phyloP scores from a whole-genome alignment of 2,888 invertebrate genomes.

The Sarcophaga carnaria region DNA sequence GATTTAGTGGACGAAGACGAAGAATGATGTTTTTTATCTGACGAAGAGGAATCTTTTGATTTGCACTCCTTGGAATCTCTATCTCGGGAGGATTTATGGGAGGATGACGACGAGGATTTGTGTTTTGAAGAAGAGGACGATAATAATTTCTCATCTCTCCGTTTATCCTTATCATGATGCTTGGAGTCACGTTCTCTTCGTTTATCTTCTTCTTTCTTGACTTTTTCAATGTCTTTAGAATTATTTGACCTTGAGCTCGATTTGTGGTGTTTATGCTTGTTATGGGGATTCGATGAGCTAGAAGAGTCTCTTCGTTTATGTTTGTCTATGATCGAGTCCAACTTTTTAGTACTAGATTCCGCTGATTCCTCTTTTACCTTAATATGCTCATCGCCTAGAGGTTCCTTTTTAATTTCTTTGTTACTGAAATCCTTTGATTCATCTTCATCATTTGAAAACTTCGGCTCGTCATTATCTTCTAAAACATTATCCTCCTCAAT shows the following conservation, averaged over 20 bases:
- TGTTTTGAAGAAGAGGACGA: conserved; percentile 60
- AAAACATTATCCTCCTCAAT: conserved; percentile 68
- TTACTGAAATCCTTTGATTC: conserved; percentile 18
- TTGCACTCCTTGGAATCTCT: conserved; percentile 69
- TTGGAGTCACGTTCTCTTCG: conserved; percentile 49
- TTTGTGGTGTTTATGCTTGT: conserved; percentile 53
- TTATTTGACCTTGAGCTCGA: conserved; percentile 61
- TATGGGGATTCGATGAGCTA: conserved; percentile 46
- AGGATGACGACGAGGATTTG: conserved; percentile 61
- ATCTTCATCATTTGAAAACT: conserved; percentile 52
- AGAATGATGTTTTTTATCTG: conserved; percentile 70
- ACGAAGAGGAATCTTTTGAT: conserved; percentile 70
- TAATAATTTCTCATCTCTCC: conserved; percentile 46
- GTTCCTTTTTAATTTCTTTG: conserved; percentile 34
- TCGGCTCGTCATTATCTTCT: conserved; percentile 24
- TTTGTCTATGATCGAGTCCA: conserved; percentile 25
- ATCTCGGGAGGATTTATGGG: conserved; percentile 57
- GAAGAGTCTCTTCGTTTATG: conserved; percentile 42
- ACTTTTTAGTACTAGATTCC: conserved; percentile 1
- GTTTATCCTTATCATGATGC: conserved; percentile 71
- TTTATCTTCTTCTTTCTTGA: conserved; percentile 65
- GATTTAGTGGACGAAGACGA: conserved; percentile 72
- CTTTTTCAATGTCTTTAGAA: conserved; percentile 58
- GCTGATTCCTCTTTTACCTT: conserved; percentile 21
- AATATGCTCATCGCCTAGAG: background rate